Evolutionary conservation across 2,888 invertebrate species (phyloP), one percentile per base, ranked within the genome.

Genomic region (Eugnorisma glareosa): DNA sequence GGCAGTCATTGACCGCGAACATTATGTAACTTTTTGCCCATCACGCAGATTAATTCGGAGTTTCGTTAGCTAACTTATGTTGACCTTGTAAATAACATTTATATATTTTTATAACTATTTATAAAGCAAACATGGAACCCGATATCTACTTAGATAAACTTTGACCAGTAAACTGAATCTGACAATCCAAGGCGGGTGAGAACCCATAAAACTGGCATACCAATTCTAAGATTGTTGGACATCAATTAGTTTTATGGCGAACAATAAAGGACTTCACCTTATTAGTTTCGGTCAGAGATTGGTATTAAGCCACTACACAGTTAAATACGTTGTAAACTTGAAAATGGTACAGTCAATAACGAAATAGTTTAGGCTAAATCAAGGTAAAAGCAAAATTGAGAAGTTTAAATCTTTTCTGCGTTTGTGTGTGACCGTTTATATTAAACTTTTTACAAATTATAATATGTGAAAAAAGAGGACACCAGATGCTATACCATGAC

Each of bases 211-310:
- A 91, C 88, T 85, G 88, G 90, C 89, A 89, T 86, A 86, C 88
- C 86, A 88, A 86, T 87, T 89, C 80, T 75, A 85, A 82, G 88
- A 87, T 87, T 86, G 90, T 90, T 91, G 93, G 92, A 91, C 93
- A 93, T 94, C 93, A 94, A 94, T 95, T 94, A 94, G 91, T 93
- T 94, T 94, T 93, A 94, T 90, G 86, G 90, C 77, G 78, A 79
- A 88, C 91, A 88, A 90, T 94, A 93, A 93, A 94, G 87, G 87
- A 87, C 89, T 89, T 87, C 84, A 86, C 89, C 84, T 89, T 91
- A 92, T 93, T 91, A 91, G 90, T 81, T 82, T 85, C 77, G 86
- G 81, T 75, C 83, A 78, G 73, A 83, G 75, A 75, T 70, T 57
- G 79, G 77, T 82, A 84, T 86, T 85, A 88, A 82, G 81, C 80